phyloP scores from a whole-genome alignment of 2,113 vertebrate species.

The Phoenicopterus ruber region DNA sequence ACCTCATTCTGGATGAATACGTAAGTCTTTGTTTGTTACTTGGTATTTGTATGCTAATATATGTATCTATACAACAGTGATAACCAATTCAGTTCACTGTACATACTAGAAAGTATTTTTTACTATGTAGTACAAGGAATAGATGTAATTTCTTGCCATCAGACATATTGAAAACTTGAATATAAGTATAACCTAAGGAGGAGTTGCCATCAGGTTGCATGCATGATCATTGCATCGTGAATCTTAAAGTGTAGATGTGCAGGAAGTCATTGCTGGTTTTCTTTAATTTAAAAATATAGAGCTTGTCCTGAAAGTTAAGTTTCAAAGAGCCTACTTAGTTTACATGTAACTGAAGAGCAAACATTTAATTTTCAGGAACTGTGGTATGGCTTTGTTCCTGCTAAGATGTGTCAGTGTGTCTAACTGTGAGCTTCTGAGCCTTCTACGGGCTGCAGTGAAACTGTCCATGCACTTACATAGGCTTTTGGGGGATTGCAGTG shows the following conservation, averaged over 20 bases:
- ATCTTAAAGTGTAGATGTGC: not conserved
- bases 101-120: not conserved
- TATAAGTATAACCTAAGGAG: not conserved
- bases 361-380: not conserved
- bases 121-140: not conserved
- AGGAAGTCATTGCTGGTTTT: not conserved
- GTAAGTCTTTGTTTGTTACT: slow-evolving; percentile 77
- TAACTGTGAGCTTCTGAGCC: not conserved
- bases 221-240: not conserved
- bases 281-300: not conserved
- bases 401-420: not conserved
- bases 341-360: not conserved
- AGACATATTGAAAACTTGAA: not conserved
- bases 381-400: not conserved
- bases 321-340: not conserved
- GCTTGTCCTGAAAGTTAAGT: not conserved
- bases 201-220: not conserved
- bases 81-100: not conserved
- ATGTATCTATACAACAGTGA: not conserved
- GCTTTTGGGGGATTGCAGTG: not conserved
- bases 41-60: not conserved
- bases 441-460: not conserved
- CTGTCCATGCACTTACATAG: not conserved
- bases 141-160: not conserved
- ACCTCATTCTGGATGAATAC: slow-evolving; percentile 96